Conservation (phyloP, 1,140 invertebrate genomes). For the Pseudomyrmex pallidus region DNA sequence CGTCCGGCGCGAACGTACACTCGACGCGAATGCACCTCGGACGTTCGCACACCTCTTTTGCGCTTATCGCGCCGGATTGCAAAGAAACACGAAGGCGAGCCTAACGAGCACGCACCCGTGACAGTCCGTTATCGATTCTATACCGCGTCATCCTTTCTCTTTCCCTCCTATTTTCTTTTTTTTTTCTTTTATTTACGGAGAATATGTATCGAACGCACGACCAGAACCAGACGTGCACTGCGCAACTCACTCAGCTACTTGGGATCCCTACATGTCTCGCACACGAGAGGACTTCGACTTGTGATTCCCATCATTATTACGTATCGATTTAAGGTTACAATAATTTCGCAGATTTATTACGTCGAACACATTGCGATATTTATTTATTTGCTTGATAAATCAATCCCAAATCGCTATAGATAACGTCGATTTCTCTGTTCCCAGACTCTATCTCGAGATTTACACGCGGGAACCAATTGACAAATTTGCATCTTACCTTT, state of each 20-base stretch:
- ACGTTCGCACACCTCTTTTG: constrained; percentile 66
- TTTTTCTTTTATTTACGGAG: background rate
- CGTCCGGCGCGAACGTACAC: constrained; percentile 33
- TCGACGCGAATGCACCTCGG: constrained; percentile 47
- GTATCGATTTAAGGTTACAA: too few species aligned
- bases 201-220: background rate
- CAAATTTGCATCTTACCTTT: constrained; percentile 14
- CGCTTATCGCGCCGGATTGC: constrained; percentile 67
- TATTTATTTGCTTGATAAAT: background rate
- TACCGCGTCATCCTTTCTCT: background rate
- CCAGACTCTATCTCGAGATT: constrained; percentile 6
- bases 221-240: too few species aligned
- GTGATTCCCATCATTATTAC: background rate
- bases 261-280: constrained; percentile 16
- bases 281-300: background rate
- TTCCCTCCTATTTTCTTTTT: background rate
- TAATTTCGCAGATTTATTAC: too few species aligned
- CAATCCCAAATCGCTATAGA: background rate
- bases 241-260: constrained; percentile 13
- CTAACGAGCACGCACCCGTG: constrained; percentile 69
- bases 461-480: constrained; percentile 27
- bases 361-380: background rate
- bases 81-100: constrained; percentile 57
- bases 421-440: constrained; percentile 17
- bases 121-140: constrained; percentile 62